Conservation (phyloP, 2,113 vertebrate species). For the Nipponia nippon region DNA sequence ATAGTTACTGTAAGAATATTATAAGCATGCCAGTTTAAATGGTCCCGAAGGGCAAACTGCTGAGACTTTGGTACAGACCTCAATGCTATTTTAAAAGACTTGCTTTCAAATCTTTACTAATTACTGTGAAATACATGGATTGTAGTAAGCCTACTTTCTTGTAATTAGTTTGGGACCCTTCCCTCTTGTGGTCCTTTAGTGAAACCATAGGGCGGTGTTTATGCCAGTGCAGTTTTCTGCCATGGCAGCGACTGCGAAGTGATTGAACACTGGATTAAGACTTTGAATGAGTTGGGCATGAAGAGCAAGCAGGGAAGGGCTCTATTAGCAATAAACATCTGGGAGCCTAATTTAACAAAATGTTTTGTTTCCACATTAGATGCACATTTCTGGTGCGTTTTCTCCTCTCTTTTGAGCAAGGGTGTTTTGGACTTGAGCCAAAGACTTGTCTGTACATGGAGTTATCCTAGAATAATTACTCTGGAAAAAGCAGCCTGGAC, state of each 20-base stretch:
- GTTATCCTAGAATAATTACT: constrained; percentile 26
- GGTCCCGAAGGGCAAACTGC: not conserved
- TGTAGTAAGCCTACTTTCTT: not conserved
- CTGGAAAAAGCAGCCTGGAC: constrained; percentile 23
- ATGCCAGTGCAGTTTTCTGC: not conserved
- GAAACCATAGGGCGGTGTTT: not conserved
- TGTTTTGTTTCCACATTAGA: constrained; percentile 9
- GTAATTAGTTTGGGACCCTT: not conserved
- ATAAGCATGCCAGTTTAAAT: not conserved
- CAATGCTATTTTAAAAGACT: not conserved
- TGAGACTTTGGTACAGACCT: not conserved
- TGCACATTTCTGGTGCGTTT: not conserved
- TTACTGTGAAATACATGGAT: not conserved
- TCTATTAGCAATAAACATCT: not conserved
- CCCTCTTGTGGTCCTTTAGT: not conserved
- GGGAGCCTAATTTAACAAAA: not conserved
- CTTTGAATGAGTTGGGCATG: not conserved
- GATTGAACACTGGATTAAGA: not conserved
- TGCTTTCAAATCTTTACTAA: constrained; percentile 21
- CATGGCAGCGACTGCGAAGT: not conserved
- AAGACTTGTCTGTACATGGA: not conserved
- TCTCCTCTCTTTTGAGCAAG: not conserved
- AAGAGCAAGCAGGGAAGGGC: not conserved
- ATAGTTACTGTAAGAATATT: not conserved
- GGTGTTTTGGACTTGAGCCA: constrained; percentile 2